phyloP scores from a whole-genome alignment of 2,888 invertebrate genomes.

The Tipula unca region DNA sequence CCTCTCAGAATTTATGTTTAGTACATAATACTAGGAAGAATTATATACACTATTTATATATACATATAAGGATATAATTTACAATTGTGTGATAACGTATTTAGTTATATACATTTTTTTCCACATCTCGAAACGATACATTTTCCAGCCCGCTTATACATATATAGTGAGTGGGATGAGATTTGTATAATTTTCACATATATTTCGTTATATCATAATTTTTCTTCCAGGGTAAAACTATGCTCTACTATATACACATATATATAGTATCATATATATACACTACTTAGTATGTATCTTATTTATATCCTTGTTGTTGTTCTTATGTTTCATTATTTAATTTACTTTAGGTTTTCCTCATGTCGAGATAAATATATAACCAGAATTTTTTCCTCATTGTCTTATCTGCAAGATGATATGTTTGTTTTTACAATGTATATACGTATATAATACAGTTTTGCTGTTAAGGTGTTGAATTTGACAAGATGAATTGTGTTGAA shows the following conservation, averaged over 20 bases:
- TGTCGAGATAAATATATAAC: background rate
- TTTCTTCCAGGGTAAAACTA: background rate
- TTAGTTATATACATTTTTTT: background rate
- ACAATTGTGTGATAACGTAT: constrained; percentile 14
- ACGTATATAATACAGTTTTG: background rate
- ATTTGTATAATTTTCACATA: constrained; percentile 8
- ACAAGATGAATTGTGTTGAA: background rate
- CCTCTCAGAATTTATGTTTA: background rate
- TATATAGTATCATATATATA: background rate
- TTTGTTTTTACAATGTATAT: background rate
- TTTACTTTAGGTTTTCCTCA: constrained; percentile 8
- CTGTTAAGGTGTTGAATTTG: background rate
- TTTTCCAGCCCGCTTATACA: background rate
- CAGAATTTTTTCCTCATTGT: background rate
- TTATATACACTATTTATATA: background rate
- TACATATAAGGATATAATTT: background rate
- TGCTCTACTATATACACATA: no score
- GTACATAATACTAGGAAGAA: background rate
- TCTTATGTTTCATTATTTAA: background rate
- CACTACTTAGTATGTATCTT: constrained; percentile 3
- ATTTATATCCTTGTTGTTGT: background rate
- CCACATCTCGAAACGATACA: background rate
- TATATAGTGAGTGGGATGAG: background rate
- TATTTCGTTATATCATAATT: constrained; percentile 4
- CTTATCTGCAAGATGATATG: background rate